Conservation (phyloP, 2,797 vertebrate species). For the Siniperca scherzeri region DNA sequence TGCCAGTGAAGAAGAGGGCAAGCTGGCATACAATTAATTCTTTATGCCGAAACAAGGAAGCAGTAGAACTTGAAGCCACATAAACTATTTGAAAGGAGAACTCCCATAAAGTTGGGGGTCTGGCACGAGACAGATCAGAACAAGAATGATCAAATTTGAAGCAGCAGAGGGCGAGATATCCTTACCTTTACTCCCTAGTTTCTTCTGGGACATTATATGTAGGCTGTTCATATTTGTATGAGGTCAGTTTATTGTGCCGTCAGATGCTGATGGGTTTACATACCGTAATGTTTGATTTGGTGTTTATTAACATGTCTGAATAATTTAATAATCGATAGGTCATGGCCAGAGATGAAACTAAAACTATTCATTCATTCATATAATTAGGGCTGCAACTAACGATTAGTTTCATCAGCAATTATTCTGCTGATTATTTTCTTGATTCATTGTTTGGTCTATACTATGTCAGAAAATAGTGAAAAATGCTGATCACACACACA, state of each 20-base stretch:
- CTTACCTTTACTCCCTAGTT: background rate
- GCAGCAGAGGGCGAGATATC: background rate
- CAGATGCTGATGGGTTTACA: background rate
- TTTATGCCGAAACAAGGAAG: background rate
- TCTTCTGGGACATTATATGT: background rate
- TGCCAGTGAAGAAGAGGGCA: background rate
- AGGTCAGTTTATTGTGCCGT: background rate
- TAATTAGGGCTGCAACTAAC: background rate
- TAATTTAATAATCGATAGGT: background rate
- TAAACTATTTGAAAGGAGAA: background rate
- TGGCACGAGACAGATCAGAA: background rate
- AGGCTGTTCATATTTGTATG: background rate
- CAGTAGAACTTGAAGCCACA: background rate
- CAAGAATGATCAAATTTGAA: background rate
- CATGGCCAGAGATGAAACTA: background rate
- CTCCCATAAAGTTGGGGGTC: no score
- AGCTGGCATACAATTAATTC: background rate
- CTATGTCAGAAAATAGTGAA: no score
- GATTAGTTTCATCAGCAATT: background rate
- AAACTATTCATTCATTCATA: background rate
- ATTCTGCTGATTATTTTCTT: background rate
- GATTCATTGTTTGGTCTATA: no score
- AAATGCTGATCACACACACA: background rate
- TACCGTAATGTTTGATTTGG: background rate
- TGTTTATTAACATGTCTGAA: background rate